Percentiles rank a stretch among this genome's conserved stretches.
Evolutionary conservation across 2,888 invertebrate genomes (phyloP).

Genomic region (Dusona sp.): DNA sequence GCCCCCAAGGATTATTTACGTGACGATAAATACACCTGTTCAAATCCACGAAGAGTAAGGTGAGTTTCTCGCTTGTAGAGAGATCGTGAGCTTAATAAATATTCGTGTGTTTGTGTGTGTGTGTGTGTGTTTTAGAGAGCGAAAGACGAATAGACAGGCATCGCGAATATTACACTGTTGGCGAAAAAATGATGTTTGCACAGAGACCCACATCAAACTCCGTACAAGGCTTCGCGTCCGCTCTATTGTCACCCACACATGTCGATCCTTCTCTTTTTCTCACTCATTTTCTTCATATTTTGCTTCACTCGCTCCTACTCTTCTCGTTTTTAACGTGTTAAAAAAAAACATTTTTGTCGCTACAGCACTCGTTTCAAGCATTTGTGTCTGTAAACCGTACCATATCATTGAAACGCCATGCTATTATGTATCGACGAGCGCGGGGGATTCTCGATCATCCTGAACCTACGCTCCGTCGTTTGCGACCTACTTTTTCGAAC

Average conservation of each 20-base stretch:
- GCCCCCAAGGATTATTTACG: slow-evolving; percentile 48
- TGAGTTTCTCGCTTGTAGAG: slow-evolving; percentile 29
- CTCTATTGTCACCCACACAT: slow-evolving; percentile 74
- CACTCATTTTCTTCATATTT: neutral
- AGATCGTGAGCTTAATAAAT: slow-evolving; percentile 18
- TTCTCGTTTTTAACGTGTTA: slow-evolving; percentile 52
- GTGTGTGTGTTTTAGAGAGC: slow-evolving; percentile 5
- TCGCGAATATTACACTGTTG: slow-evolving; percentile 52
- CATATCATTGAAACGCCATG: slow-evolving; percentile 36
- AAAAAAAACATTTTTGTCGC: slow-evolving; percentile 70
- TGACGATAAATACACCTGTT: slow-evolving; percentile 73
- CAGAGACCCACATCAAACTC: slow-evolving; percentile 62
- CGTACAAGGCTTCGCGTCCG: slow-evolving; percentile 67
- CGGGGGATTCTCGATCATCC: slow-evolving; percentile 63
- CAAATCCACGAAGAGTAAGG: slow-evolving; percentile 69
- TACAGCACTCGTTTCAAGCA: slow-evolving; percentile 44
- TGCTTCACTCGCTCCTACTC: neutral
- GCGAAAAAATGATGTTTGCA: slow-evolving; percentile 67
- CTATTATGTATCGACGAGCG: slow-evolving; percentile 48
- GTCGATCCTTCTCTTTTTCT: slow-evolving; percentile 57
- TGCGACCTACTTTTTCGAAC: slow-evolving; percentile 62
- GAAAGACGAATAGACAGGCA: slow-evolving; percentile 24
- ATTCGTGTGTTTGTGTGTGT: neutral
- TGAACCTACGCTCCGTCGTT: slow-evolving; percentile 63
- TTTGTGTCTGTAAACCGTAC: slow-evolving; percentile 3